Percentiles rank a stretch among this genome's conserved stretches.
phyloP scores from a whole-genome alignment of 2,797 vertebrate species.

The Sandelia bainsii region DNA sequence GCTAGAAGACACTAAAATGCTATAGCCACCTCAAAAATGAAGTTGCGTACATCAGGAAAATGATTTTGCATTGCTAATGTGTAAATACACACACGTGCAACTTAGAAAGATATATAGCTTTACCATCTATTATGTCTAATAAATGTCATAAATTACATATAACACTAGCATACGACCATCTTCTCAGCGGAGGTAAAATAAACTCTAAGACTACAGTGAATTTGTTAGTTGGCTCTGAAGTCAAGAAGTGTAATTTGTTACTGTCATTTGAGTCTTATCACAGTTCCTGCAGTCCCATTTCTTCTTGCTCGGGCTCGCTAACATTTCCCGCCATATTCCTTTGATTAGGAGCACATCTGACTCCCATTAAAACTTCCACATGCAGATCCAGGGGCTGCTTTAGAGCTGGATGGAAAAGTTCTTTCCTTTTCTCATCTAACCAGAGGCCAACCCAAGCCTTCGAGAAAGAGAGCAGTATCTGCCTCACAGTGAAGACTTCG shows the following conservation, averaged over 20 bases:
- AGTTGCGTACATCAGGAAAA: neutral
- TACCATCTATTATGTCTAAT: constrained; percentile 42
- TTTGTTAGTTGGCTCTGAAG: constrained; percentile 58
- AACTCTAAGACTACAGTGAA: constrained; percentile 32
- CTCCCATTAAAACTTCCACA: constrained; percentile 83
- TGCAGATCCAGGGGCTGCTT: constrained; percentile 69
- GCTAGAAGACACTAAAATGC: neutral
- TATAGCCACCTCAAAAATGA: neutral
- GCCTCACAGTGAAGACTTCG: constrained; percentile 34
- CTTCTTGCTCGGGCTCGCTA: constrained; percentile 61
- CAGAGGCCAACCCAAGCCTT: constrained; percentile 60
- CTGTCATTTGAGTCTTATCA: constrained; percentile 73
- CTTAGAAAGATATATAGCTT: constrained; percentile 36
- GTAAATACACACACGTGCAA: neutral
- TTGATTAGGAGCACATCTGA: constrained; percentile 86
- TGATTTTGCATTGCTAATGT: constrained; percentile 2
- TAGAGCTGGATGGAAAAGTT: constrained; percentile 71
- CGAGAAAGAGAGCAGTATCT: constrained; percentile 46
- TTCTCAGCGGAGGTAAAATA: constrained; percentile 50
- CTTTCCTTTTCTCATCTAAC: constrained; percentile 34
- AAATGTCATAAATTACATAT: constrained; percentile 47
- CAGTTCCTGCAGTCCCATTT: constrained; percentile 67
- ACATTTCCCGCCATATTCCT: constrained; percentile 83
- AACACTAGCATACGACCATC: constrained; percentile 34
- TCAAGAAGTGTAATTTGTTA: constrained; percentile 63